These are phyloP conservation scores for Aspidapion aeneum DNA, from an alignment of 2,888 invertebrate genomes.

Conservation along the genomic window DNA sequence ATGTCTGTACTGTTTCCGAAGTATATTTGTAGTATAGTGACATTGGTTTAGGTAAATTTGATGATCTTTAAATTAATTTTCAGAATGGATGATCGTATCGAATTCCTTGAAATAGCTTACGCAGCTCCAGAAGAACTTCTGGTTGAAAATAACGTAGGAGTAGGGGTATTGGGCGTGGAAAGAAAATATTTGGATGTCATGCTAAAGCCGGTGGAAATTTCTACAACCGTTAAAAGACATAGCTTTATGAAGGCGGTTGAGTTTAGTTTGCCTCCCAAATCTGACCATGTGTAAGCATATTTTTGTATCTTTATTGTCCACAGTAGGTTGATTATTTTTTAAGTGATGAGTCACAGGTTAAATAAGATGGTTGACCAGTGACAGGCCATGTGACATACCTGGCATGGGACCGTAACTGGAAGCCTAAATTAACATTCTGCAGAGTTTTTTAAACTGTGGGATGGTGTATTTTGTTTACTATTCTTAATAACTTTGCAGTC, in stretches of 20 bases:
- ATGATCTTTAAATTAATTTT: no score
- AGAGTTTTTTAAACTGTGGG: no score
- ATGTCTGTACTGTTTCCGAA: no score
- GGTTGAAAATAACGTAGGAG: slow-evolving; percentile 45
- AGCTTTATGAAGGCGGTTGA: slow-evolving; percentile 33
- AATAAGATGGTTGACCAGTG: no score
- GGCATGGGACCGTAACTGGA: no score
- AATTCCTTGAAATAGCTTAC: slow-evolving; percentile 54
- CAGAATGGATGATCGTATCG: slow-evolving; percentile 45
- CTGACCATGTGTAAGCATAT: slow-evolving; percentile 21
- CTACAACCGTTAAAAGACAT: slow-evolving; percentile 30
- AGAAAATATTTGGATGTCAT: slow-evolving; percentile 56
- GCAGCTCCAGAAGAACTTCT: slow-evolving; percentile 56
- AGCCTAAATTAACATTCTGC: no score
- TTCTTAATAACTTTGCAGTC: no score
- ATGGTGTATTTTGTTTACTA: no score
- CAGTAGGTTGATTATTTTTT: background rate
- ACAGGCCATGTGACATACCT: no score
- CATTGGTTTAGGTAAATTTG: no score
- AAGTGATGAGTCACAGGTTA: no score
- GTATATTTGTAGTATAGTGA: no score
- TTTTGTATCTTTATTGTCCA: slow-evolving; percentile 5
- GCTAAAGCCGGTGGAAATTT: slow-evolving; percentile 45
- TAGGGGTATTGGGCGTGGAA: slow-evolving; percentile 60
- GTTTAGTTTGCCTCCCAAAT: slow-evolving; percentile 38